These are phyloP conservation scores for Gastrophysa polygoni DNA, from an alignment of 2,888 invertebrate species.

Conservation along the genomic window DNA sequence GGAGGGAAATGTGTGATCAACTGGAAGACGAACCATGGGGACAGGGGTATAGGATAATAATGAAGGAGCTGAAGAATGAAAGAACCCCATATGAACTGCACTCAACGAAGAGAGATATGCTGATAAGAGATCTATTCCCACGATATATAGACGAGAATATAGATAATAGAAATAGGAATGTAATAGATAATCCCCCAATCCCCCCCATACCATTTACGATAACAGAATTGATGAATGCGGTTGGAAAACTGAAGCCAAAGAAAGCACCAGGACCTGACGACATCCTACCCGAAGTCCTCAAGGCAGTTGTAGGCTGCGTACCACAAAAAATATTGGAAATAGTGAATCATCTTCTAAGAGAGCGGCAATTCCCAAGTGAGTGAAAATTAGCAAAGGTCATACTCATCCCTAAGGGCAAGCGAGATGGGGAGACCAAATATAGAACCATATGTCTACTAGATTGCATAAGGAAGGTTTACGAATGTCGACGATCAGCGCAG, in stretches of 20 bases:
- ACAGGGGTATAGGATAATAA: background rate
- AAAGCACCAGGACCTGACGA: constrained; percentile 40
- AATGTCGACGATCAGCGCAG: background rate
- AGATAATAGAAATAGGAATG: background rate
- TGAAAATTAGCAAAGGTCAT: constrained; percentile 35
- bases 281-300: constrained; percentile 34
- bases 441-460: constrained; percentile 5
- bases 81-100: background rate
- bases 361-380: constrained; percentile 20
- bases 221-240: constrained; percentile 22
- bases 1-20: background rate
- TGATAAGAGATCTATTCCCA: too few relatives aligned
- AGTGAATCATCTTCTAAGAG: constrained; percentile 13
- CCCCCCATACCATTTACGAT: too few relatives aligned
- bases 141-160: background rate
- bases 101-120: too few relatives aligned
- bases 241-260: constrained; percentile 16
- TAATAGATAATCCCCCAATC: background rate
- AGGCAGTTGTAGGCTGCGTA: constrained; percentile 10
- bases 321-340: constrained; percentile 20
- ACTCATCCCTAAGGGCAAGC: constrained; percentile 17
- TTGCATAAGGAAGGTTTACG: background rate
- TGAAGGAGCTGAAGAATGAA: background rate
- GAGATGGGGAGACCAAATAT: background rate
- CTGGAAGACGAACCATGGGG: background rate